Conservation (phyloP, 2,888 invertebrate genomes). For the Criorhina ranunculi region DNA sequence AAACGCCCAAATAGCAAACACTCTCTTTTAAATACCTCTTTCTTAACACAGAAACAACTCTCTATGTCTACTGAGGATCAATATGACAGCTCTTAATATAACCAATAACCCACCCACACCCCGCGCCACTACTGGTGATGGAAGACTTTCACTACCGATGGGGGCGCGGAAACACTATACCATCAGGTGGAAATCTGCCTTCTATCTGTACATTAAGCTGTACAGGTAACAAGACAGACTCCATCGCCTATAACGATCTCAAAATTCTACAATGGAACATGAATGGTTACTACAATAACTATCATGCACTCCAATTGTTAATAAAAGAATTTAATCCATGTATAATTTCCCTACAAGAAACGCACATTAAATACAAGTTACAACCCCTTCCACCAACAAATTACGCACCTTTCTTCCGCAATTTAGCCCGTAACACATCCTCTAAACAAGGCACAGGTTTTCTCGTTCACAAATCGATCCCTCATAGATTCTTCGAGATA, state of each 20-base stretch:
- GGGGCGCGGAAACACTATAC: neutral
- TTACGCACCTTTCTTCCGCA: too few species aligned
- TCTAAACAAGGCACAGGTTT: too few species aligned
- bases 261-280: constrained; percentile 18
- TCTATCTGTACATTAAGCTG: constrained; percentile 24
- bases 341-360: too few species aligned
- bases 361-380: neutral
- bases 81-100: constrained; percentile 27
- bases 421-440: too few species aligned
- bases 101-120: constrained; percentile 4
- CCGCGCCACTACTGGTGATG: constrained; percentile 13
- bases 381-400: neutral
- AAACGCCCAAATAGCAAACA: neutral
- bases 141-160: neutral
- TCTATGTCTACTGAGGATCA: constrained; percentile 14
- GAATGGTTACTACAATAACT: constrained; percentile 3
- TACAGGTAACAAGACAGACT: constrained; percentile 5
- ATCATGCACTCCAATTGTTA: too few species aligned
- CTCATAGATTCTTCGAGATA: too few species aligned
- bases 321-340: too few species aligned
- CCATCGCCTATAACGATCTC: constrained; percentile 35
- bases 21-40: neutral
- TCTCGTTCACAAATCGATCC: too few species aligned
- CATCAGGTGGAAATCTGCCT: neutral
- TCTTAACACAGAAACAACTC: neutral